These are phyloP conservation scores for Trilocha varians DNA, from an alignment of 2,888 invertebrate genomes.

Conservation along the genomic window DNA sequence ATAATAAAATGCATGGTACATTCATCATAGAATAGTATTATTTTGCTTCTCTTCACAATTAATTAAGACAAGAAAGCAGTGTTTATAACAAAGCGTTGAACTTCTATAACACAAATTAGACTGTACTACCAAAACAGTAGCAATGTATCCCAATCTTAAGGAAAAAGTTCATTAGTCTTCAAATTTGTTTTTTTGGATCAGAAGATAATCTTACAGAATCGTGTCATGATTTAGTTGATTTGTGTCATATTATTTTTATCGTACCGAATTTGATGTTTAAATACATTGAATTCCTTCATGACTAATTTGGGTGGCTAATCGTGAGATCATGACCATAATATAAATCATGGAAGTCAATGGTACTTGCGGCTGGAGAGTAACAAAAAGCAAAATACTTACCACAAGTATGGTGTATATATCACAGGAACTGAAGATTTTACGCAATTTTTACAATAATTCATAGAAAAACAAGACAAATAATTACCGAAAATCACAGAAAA, in stretches of 20 bases:
- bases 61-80: no score
- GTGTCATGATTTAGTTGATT: background rate
- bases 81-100: no score
- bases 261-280: background rate
- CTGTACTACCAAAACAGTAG: no score
- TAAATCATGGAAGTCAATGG: no score
- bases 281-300: background rate
- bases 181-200: no score
- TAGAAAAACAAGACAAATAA: background rate
- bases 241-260: background rate
- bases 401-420: background rate
- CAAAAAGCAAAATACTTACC: background rate
- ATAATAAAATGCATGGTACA: no score
- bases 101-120: no score
- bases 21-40: no score
- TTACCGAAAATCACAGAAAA: background rate
- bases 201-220: background rate
- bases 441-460: background rate
- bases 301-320: slow-evolving; percentile 5
- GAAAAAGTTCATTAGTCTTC: no score
- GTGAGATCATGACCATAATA: slow-evolving; percentile 13
- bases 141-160: no score
- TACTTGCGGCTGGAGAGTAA: background rate
- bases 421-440: background rate
- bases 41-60: no score